Conservation (phyloP, 1,140 invertebrate genomes). For the Pinna nobilis region DNA sequence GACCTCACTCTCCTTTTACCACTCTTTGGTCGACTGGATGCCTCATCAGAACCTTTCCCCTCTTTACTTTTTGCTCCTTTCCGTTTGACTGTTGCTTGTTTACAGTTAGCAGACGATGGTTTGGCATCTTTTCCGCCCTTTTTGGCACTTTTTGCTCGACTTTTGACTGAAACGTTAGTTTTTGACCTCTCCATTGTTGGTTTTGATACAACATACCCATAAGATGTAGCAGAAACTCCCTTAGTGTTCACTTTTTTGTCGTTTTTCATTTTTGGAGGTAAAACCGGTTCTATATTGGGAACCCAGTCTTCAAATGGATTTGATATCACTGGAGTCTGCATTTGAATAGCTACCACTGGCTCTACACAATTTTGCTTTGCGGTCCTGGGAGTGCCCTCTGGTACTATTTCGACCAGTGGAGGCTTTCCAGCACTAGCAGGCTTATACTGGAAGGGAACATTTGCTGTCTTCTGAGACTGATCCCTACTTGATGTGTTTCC, state of each 20-base stretch:
- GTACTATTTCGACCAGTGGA: constrained; percentile 52
- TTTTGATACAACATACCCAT: constrained; percentile 59
- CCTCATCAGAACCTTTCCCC: constrained; percentile 49
- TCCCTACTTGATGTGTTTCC: constrained; percentile 3
- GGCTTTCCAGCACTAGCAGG: constrained; percentile 46
- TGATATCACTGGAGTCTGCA: constrained; percentile 65
- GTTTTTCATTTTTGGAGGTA: background rate
- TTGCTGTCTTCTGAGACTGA: constrained; percentile 37
- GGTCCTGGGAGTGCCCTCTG: constrained; percentile 39
- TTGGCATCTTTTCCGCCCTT: constrained; percentile 51
- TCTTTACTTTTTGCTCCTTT: constrained; percentile 54
- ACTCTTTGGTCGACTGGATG: constrained; percentile 54
- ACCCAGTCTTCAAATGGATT: constrained; percentile 66
- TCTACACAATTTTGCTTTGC: constrained; percentile 35
- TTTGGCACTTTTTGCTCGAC: constrained; percentile 50
- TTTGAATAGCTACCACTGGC: constrained; percentile 7
- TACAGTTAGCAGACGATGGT: constrained; percentile 47
- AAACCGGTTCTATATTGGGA: constrained; percentile 25
- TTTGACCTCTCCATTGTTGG: constrained; percentile 49
- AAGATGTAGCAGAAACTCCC: constrained; percentile 47
- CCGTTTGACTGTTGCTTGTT: constrained; percentile 40
- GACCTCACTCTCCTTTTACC: constrained; percentile 54
- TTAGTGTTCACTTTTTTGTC: constrained; percentile 5
- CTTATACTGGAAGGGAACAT: constrained; percentile 35
- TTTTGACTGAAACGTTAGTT: constrained; percentile 52